Conservation (phyloP, 1,140 invertebrate genomes). For the Lepidurus arcticus region DNA sequence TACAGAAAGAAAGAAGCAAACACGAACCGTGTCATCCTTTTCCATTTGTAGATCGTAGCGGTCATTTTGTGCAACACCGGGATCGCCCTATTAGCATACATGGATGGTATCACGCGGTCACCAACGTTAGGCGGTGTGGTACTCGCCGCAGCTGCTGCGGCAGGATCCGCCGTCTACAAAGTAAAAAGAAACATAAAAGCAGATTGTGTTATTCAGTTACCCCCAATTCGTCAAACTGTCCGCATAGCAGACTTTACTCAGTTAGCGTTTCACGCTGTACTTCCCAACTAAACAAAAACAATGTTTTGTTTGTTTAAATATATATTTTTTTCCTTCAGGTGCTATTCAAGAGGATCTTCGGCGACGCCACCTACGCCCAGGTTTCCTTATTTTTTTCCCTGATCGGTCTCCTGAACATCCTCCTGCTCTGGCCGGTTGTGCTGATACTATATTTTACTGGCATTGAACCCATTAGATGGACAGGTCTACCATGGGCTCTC, state of each 20-base stretch:
- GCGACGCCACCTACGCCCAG: constrained; percentile 80
- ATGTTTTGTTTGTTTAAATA: neutral
- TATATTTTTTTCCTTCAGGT: constrained; percentile 54
- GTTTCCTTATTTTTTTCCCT: constrained; percentile 80
- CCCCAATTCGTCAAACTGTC: neutral
- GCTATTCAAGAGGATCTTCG: constrained; percentile 82
- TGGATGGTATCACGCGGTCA: constrained; percentile 87
- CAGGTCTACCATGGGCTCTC: constrained; percentile 70
- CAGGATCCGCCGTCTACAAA: constrained; percentile 86
- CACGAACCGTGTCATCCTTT: neutral
- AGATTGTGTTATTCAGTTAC: no score
- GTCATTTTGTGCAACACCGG: constrained; percentile 91
- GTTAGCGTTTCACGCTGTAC: neutral
- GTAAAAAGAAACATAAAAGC: constrained; percentile 46
- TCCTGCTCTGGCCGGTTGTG: constrained; percentile 79
- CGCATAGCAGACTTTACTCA: neutral
- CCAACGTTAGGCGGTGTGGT: constrained; percentile 84
- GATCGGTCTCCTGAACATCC: constrained; percentile 73
- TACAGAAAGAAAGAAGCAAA: neutral
- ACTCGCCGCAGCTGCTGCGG: constrained; percentile 78
- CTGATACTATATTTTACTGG: constrained; percentile 76
- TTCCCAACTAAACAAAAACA: neutral
- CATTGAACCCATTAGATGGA: constrained; percentile 69
- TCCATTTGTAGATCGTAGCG: constrained; percentile 71
- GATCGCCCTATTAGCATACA: constrained; percentile 86